Conservation (phyloP, 2,797 vertebrate species). For the Etheostoma perlongum region DNA sequence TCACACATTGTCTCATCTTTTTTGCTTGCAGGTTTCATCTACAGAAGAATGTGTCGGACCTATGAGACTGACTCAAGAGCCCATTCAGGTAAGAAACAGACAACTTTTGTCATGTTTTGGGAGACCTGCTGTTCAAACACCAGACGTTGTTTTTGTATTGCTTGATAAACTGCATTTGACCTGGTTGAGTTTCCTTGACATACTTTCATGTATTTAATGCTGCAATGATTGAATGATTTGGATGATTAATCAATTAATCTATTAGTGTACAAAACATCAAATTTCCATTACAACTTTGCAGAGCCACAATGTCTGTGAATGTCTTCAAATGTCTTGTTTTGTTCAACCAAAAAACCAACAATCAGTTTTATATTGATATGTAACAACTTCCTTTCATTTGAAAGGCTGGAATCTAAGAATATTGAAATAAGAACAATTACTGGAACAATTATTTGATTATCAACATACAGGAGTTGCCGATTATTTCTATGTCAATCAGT, state of each 20-base stretch:
- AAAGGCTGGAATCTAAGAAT: not conserved
- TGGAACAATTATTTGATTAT: not conserved
- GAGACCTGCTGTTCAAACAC: not conserved
- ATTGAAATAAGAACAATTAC: not conserved
- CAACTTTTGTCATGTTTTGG: not conserved
- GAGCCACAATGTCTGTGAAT: not conserved
- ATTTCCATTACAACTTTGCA: not conserved
- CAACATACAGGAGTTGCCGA: not conserved
- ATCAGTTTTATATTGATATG: not conserved
- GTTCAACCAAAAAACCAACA: not conserved
- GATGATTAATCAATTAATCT: not conserved
- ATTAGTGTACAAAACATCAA: not conserved
- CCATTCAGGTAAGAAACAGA: slow-evolving; percentile 88
- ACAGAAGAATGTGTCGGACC: slow-evolving; percentile 93
- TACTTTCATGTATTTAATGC: accelerated
- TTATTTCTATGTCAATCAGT: not conserved
- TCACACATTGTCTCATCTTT: slow-evolving; percentile 17
- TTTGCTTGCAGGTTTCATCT: slow-evolving; percentile 87
- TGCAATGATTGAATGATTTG: not conserved
- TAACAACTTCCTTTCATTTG: not conserved
- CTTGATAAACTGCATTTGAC: not conserved
- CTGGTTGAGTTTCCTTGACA: not conserved
- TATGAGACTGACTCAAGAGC: slow-evolving; percentile 95
- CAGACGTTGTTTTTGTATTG: not conserved
- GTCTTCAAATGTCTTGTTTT: not conserved